Evolutionary conservation across 2,888 invertebrate genomes (phyloP).

Genomic region (Drosophila sordidapex): DNA sequence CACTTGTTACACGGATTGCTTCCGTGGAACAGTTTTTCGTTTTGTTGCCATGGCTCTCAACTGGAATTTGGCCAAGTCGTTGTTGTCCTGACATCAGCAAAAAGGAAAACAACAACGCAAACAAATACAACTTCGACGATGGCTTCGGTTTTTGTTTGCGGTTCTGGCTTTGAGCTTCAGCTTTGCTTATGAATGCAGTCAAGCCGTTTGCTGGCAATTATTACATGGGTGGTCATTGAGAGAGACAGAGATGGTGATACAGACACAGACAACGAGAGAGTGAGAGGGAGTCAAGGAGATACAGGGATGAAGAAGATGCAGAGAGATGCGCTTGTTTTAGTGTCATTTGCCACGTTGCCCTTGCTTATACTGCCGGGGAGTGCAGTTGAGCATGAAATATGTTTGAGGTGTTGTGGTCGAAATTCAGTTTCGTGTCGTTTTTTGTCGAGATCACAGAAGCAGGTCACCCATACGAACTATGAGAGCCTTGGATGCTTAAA

Average conservation of each 20-base stretch:
- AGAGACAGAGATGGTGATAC: background rate
- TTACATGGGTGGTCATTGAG: conserved; percentile 12
- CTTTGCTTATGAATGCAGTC: conserved; percentile 56
- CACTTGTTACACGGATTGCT: conserved; percentile 28
- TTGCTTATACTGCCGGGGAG: conserved; percentile 45
- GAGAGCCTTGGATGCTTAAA: conserved; percentile 42
- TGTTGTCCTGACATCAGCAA: conserved; percentile 7
- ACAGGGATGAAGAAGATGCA: background rate
- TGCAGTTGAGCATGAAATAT: conserved; percentile 70
- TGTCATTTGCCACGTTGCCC: conserved; percentile 54
- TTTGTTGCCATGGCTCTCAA: conserved; percentile 40
- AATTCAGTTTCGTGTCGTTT: conserved; percentile 10
- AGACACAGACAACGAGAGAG: background rate
- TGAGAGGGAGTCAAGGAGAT: background rate
- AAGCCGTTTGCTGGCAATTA: conserved; percentile 67
- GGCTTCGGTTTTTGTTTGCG: conserved; percentile 32
- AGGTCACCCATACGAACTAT: conserved; percentile 19
- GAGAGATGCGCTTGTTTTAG: conserved; percentile 44
- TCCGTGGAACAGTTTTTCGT: conserved; percentile 34
- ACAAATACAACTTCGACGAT: conserved; percentile 25
- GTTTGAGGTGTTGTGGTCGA: conserved; percentile 42
- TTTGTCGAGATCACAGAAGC: conserved; percentile 26
- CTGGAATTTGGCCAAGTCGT: conserved; percentile 39
- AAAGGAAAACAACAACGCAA: conserved; percentile 2
- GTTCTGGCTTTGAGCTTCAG: conserved; percentile 26